Percentiles rank a stretch among this genome's conserved stretches.
Evolutionary conservation across 2,888 invertebrate species (phyloP).

Genomic region (Bedellia somnulentella): DNA sequence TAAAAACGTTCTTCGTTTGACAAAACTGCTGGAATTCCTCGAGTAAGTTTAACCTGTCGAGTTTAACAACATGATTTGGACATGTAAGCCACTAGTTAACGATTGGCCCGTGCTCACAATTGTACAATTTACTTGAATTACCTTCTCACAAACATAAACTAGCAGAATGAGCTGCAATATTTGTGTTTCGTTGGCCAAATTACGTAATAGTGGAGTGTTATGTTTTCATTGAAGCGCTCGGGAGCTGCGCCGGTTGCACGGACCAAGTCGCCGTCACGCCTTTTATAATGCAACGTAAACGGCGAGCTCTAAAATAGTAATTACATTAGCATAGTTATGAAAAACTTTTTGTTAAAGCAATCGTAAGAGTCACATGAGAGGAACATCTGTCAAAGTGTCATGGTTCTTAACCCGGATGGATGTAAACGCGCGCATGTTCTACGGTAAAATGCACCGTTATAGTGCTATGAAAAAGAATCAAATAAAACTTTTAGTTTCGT

Average conservation of each 20-base stretch:
- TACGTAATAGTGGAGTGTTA: conserved; percentile 40
- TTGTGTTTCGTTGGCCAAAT: conserved; percentile 48
- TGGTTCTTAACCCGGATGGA: conserved; percentile 37
- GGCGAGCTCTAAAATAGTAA: no score
- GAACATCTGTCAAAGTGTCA: no score
- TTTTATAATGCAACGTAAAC: no score
- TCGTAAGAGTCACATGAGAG: no score
- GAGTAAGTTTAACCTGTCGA: conserved; percentile 45
- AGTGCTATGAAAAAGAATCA: conserved; percentile 25
- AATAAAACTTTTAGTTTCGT: conserved; percentile 51
- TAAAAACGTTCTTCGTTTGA: conserved; percentile 51
- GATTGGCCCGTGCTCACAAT: conserved; percentile 56
- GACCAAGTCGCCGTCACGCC: conserved; percentile 5
- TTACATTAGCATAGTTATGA: no score
- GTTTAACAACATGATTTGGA: background rate
- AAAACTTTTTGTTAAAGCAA: no score
- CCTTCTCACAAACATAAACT: conserved; percentile 44
- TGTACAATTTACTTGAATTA: conserved; percentile 56
- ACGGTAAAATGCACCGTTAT: conserved; percentile 40
- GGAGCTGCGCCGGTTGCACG: conserved; percentile 5
- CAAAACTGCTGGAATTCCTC: conserved; percentile 42
- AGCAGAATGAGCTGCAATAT: conserved; percentile 39
- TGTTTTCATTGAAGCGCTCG: conserved; percentile 33
- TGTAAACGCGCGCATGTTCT: conserved; percentile 19
- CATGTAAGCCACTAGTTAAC: conserved; percentile 20